Percentiles rank a stretch among this genome's conserved stretches.
These are phyloP conservation scores for Setophaga kirtlandii DNA, from an alignment of 2,113 vertebrate species.

Conservation along the genomic window DNA sequence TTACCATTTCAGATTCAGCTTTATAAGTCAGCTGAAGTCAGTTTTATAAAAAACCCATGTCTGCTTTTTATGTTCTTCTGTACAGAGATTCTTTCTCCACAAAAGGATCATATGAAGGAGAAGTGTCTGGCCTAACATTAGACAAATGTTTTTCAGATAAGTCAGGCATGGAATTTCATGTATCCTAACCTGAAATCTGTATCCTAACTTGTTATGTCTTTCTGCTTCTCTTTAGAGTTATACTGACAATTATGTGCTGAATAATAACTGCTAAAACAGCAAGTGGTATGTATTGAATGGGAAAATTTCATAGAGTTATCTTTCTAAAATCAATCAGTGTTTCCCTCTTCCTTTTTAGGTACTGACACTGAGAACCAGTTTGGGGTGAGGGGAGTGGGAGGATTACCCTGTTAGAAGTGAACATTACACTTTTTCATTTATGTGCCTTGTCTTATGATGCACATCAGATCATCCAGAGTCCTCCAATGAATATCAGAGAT, in stretches of 20 bases:
- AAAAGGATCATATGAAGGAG: neutral
- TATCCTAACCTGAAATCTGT: neutral
- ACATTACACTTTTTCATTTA: neutral
- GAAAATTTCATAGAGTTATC: neutral
- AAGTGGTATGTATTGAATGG: neutral
- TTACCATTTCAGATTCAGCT: neutral
- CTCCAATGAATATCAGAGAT: neutral
- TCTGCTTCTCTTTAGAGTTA: neutral
- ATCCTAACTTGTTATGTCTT: neutral
- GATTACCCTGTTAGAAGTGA: fast-evolving
- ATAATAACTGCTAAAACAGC: neutral
- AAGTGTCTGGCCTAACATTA: neutral
- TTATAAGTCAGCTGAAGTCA: neutral
- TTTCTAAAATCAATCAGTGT: neutral
- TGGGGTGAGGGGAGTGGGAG: fast-evolving
- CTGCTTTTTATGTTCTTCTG: neutral
- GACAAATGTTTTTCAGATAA: neutral
- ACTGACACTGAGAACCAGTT: neutral
- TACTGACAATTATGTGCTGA: neutral
- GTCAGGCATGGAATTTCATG: neutral
- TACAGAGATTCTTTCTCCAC: neutral
- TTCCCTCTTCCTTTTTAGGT: neutral
- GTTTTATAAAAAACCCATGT: neutral
- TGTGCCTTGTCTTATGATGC: neutral
- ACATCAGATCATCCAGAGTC: neutral